These are phyloP conservation scores for Nothobranchius kuhntae DNA, from an alignment of 2,113 vertebrate genomes.

Conservation along the genomic window DNA sequence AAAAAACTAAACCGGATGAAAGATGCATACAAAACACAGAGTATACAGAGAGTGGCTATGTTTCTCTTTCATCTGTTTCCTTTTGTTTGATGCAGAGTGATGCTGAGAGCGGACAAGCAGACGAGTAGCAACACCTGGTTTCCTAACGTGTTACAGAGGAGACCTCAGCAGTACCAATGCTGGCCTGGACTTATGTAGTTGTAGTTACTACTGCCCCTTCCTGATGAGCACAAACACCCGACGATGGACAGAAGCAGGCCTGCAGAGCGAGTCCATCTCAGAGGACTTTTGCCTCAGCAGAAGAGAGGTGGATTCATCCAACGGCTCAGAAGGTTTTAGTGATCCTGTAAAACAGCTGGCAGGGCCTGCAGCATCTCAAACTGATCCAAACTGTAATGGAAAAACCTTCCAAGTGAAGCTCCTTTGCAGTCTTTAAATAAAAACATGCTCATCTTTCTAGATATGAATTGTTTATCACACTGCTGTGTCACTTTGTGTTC, in stretches of 20 bases:
- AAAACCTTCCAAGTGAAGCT: constrained; percentile 40
- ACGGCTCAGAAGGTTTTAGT: constrained; percentile 34
- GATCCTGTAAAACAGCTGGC: constrained; percentile 35
- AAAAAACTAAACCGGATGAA: too few relatives aligned
- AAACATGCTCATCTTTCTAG: constrained; percentile 53
- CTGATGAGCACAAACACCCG: constrained; percentile 65
- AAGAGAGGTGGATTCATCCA: constrained; percentile 25
- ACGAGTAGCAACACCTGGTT: constrained; percentile 66
- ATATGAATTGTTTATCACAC: constrained; percentile 68
- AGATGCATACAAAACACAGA: too few relatives aligned
- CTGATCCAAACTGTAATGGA: constrained; percentile 46
- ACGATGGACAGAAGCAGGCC: constrained; percentile 32
- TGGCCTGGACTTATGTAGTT: constrained; percentile 55
- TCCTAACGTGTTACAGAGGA: constrained; percentile 43
- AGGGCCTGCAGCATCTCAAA: constrained; percentile 31
- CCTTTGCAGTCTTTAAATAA: constrained; percentile 31
- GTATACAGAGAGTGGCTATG: too few relatives aligned
- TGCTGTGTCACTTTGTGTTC: constrained; percentile 74
- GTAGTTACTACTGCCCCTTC: constrained; percentile 48
- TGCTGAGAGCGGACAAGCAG: constrained; percentile 45
- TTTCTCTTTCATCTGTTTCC: too few relatives aligned
- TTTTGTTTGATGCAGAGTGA: constrained; percentile 45
- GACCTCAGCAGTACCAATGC: constrained; percentile 34
- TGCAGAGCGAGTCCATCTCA: not conserved
- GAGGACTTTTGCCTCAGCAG: constrained; percentile 25